Evolutionary conservation across 2,888 invertebrate species (phyloP).

Genomic region (Podabrus alpinus): DNA sequence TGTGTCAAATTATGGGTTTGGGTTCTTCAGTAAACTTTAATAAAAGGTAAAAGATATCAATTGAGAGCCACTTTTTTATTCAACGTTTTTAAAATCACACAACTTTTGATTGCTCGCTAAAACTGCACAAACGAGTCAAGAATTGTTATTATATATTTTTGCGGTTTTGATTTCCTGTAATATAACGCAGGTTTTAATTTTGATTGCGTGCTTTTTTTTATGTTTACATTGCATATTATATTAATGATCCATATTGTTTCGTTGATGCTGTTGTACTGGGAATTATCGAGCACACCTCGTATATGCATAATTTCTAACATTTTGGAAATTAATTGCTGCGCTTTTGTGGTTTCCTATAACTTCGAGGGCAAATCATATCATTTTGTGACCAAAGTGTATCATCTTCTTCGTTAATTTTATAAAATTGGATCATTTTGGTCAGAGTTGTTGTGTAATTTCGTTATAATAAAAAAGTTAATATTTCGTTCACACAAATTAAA

Average conservation of each 20-base stretch:
- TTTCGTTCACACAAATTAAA: not conserved
- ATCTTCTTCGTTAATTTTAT: not conserved
- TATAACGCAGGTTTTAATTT: not conserved
- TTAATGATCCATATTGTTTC: too few relatives aligned
- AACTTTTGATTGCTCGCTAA: constrained; percentile 21
- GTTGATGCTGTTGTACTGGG: too few relatives aligned
- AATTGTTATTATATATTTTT: constrained; percentile 23
- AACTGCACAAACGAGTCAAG: constrained; percentile 19
- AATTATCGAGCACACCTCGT: not conserved
- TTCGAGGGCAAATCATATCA: not conserved
- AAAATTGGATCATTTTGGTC: not conserved
- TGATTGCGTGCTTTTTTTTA: not conserved
- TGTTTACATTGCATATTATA: too few relatives aligned
- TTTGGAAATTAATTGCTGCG: not conserved
- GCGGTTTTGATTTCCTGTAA: constrained; percentile 21
- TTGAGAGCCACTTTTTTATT: constrained; percentile 19
- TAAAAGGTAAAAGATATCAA: constrained; percentile 28
- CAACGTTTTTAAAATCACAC: constrained; percentile 23
- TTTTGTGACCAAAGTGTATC: not conserved
- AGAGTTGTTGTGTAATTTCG: not conserved
- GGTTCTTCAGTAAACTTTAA: constrained; percentile 25
- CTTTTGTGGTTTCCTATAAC: not conserved
- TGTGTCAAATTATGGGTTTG: constrained; percentile 26
- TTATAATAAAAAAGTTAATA: not conserved
- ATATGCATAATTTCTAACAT: not conserved